Conservation (phyloP, 2,113 vertebrate genomes). For the Glaucomys volans region DNA sequence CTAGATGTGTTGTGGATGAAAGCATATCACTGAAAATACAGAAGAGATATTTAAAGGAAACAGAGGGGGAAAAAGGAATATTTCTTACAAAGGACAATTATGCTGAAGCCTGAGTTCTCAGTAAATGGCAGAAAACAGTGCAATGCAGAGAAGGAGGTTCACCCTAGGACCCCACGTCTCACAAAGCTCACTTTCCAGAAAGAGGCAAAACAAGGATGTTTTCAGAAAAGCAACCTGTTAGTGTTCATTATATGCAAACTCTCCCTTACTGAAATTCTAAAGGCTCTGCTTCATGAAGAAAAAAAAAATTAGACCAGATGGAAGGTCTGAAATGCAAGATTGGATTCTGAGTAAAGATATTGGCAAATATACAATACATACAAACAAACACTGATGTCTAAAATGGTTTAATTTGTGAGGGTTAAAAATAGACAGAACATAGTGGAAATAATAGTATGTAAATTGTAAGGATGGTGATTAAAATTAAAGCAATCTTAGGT, state of each 20-base stretch:
- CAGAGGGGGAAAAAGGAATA: background rate
- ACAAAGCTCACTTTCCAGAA: background rate
- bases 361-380: background rate
- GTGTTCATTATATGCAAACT: background rate
- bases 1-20: background rate
- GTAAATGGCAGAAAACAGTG: background rate
- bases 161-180: background rate
- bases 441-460: background rate
- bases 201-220: background rate
- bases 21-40: background rate
- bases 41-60: background rate
- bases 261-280: constrained; percentile 8
- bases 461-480: background rate
- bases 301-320: constrained; percentile 50
- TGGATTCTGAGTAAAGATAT: background rate
- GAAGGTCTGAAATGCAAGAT: constrained; percentile 26
- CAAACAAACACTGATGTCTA: background rate
- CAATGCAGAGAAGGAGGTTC: background rate
- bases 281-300: constrained; percentile 55
- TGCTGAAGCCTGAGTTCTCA: background rate
- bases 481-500: background rate
- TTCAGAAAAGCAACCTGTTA: background rate
- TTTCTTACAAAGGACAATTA: background rate
- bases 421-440: background rate
- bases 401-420: background rate